Conservation (phyloP, 2,888 invertebrate species). For the Celastrina argiolus region DNA sequence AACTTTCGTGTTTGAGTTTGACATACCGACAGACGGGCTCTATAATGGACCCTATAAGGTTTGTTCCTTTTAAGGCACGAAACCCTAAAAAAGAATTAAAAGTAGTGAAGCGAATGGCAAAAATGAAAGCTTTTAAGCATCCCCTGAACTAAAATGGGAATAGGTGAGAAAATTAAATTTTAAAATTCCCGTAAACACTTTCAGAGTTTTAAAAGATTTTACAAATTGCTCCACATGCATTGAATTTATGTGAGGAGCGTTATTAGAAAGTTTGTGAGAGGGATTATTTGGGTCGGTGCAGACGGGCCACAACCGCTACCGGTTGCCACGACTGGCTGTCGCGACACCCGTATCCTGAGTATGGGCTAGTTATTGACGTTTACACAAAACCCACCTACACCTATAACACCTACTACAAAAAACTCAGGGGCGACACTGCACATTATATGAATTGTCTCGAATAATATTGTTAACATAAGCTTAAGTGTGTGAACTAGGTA, state of each 20-base stretch:
- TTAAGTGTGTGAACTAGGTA: no score
- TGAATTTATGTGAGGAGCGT: conserved; percentile 60
- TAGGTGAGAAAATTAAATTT: conserved; percentile 36
- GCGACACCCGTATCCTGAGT: background rate
- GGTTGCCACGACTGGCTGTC: background rate
- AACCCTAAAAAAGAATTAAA: background rate
- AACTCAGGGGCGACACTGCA: no score
- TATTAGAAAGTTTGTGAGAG: conserved; percentile 63
- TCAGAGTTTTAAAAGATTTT: conserved; percentile 49
- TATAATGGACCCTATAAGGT: no score
- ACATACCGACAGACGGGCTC: no score
- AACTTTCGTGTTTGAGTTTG: no score
- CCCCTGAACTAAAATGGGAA: background rate
- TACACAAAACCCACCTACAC: no score
- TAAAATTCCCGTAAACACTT: conserved; percentile 58
- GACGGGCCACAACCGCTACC: background rate
- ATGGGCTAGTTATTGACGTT: no score
- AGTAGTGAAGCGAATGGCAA: background rate
- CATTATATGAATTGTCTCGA: no score
- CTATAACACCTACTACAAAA: no score
- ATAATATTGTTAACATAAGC: no score
- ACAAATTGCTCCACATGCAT: conserved; percentile 62
- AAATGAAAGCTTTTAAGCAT: background rate
- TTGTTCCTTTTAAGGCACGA: no score
- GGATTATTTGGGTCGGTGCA: conserved; percentile 40